A percentile compares a stretch with the other conserved stretches of the same genome.
These are phyloP conservation scores for Florisuga fusca DNA, from an alignment of 2,797 vertebrate species.

Conservation along the genomic window DNA sequence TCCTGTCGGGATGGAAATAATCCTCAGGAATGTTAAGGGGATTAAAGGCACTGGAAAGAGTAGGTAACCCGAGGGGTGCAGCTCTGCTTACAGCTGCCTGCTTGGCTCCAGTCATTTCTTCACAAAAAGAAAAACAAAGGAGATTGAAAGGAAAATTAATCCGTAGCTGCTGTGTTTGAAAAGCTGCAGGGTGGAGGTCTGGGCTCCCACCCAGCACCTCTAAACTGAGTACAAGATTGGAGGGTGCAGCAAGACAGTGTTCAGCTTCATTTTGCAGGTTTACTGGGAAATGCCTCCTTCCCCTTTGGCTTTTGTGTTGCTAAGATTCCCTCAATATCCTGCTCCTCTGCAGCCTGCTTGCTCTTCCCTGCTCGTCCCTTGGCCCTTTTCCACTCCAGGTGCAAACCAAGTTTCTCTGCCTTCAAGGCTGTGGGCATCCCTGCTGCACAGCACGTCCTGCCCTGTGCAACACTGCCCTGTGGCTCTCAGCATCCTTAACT, in stretches of 20 bases:
- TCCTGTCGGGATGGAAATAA: slow-evolving; percentile 26
- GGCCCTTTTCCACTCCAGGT: background rate
- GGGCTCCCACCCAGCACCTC: background rate
- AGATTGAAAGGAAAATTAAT: background rate
- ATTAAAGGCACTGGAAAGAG: slow-evolving; percentile 21
- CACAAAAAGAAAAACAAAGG: background rate
- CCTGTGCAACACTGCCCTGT: fast-evolving
- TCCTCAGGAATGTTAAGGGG: slow-evolving; percentile 50
- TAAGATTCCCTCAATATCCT: background rate
- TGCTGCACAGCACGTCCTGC: background rate
- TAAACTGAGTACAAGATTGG: background rate
- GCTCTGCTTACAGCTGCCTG: background rate
- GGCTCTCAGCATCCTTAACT: background rate
- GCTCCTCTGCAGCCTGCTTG: fast-evolving
- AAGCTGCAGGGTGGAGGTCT: background rate
- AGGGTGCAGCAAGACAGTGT: background rate
- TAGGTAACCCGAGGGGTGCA: slow-evolving; percentile 9
- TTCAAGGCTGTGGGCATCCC: fast-evolving
- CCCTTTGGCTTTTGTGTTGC: background rate
- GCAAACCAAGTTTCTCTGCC: background rate
- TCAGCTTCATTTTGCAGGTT: background rate
- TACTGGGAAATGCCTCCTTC: background rate
- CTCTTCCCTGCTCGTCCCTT: background rate
- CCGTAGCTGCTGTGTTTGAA: background rate
- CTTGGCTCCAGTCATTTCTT: background rate